Base-by-base conservation (phyloP, 2,888 invertebrate genomes). In the Acronicta alni region DNA sequence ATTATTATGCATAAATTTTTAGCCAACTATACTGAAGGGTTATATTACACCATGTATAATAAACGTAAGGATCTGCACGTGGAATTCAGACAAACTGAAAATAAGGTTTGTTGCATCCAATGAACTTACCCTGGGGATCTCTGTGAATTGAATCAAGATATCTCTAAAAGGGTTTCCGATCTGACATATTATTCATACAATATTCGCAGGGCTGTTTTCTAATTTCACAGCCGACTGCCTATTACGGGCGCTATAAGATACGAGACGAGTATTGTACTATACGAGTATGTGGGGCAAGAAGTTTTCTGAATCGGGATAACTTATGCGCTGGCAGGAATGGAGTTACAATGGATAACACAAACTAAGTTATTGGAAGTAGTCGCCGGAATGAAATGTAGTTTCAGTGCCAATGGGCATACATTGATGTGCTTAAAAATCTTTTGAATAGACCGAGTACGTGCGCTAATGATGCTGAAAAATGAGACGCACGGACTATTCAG, bases 401-500 rank as follows among this genome's bases (percentile, higher is more conserved):
- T 46, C 66, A 60, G 62, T 56, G 51, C 41, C 49, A 57, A 57
- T 46, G 57, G 43, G 56, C 67, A 70, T 67, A 65, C 72, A 67
- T 73, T 70, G 60, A 71, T 72, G 71, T 67, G 72, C 54, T 63
- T 64, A 76, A 74, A 76, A 67, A 67, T 71, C 58, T 72, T 59
- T 74, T 84, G 70, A 82, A 82, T 80, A 69, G 70, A 67, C 49
- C 51, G 60, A 77, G 79, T 77, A 79, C 77, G 69, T 78, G 75
- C 76, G 74, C 69, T 83, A 84, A 85, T 82, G 83, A 85, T 73
- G 80, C 74, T 86, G 80, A 85, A 85, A 86, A 88, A 87, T 83
- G 83, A 85, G 81, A 86, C 84, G 83, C 80, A 81, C 72, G 67
- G 77, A 73, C 84, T 84, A 90, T 90, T 88, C 84, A 88, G 80